These are phyloP conservation scores for Pomatorhinus ruficollis DNA, from an alignment of 2,113 vertebrate genomes.

Conservation along the genomic window DNA sequence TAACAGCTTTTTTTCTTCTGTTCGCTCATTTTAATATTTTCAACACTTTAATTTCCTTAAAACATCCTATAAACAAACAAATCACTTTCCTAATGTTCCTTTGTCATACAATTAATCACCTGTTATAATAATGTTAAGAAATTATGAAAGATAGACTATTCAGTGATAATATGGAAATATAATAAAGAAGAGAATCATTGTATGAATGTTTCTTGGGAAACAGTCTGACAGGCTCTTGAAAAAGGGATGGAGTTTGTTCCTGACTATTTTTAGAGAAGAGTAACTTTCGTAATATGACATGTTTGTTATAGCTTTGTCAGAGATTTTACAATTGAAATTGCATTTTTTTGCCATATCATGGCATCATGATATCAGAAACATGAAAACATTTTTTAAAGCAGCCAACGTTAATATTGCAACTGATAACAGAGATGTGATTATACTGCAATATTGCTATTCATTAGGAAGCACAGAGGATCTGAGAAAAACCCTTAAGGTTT, in stretches of 20 bases:
- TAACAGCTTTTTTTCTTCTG: not conserved
- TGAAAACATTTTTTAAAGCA: not conserved
- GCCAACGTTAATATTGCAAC: not conserved
- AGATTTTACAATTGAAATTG: constrained; percentile 39
- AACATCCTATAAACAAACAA: not conserved
- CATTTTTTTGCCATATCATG: not conserved
- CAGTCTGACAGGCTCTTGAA: not conserved
- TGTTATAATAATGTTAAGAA: not conserved
- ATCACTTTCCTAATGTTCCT: not conserved
- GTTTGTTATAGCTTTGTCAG: constrained; percentile 45
- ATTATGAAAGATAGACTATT: not conserved
- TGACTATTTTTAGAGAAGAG: not conserved
- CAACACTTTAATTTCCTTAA: not conserved
- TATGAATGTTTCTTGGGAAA: not conserved
- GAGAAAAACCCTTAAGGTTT: not conserved
- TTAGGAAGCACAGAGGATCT: not conserved
- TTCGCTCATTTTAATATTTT: not conserved
- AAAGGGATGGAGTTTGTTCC: not conserved
- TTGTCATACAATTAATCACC: not conserved
- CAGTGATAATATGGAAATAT: not conserved
- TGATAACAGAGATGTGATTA: not conserved
- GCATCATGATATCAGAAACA: constrained; percentile 1
- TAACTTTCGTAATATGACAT: not conserved
- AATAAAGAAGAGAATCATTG: not conserved
- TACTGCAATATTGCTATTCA: not conserved